Evolutionary conservation across 2,797 vertebrate genomes (phyloP), one percentile per base, ranked within the genome.

Genomic region (Gymnothorax javanicus): DNA sequence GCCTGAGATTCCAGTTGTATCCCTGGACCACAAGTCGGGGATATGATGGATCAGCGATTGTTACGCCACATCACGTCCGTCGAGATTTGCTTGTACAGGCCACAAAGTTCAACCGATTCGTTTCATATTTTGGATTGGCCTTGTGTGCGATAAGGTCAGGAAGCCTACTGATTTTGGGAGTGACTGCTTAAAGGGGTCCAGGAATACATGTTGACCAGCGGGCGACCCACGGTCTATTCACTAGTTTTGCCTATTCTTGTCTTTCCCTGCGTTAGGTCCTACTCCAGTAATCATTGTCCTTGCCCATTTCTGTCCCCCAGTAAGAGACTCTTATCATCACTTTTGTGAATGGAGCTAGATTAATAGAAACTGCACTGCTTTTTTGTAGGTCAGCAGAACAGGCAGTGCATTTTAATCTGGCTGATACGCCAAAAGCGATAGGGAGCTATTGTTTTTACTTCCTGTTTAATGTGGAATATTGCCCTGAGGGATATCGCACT

Each of bases 311-410:
- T 85, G 25, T 17, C 84, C 7, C 64, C 83, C 86, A 88, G 89
- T 88, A 85, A 87, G n/a, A 85, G 86, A 23, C 71, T 85, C 87
- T 93, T 91, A 92, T 92, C 92, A 2, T 89, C 33, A 84, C 90
- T 77, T 87, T 90, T 95, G 95, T 95, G 93, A 94, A 94, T 94
- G 89, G 85, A 86, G 86, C 67, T 13, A 82, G 87, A 88, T 88
- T 86, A 58, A 92, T 93, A 95, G 94, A 91, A 92, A 92, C 87
- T 89, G 83, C 43, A 84, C 91, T 87, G 87, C 87, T 17, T 85
- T 90, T 91, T 87, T 89, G 87, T 92, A 90, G 91, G 90, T 88
- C 85, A 84, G 7, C 89, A 95, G 95, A 94, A 94, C 94, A 94
- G 94, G 90, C 90, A 91, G 91, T 87, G 90, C 84, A 89, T 89